Evolutionary conservation across 2,888 invertebrate genomes (phyloP), one percentile per base, ranked within the genome.

Genomic region (Cryptophagus acutangulus): DNA sequence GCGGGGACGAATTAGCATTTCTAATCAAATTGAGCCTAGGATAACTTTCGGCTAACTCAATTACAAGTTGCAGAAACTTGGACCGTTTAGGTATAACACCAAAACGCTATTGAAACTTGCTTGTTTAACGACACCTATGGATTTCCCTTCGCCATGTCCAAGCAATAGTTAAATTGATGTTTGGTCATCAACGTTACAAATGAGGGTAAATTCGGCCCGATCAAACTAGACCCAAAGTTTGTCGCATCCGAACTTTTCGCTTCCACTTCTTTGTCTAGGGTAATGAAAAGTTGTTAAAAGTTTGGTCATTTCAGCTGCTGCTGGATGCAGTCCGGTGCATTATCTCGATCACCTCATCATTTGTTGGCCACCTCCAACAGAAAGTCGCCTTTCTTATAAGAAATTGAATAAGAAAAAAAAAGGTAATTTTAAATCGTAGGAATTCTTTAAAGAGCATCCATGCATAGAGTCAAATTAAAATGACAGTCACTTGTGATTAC

Each of bases 231-330:
- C 16, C 41, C 18, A 13, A 31, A 31, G 31, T 31, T 16, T 31
- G 12, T 14, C 12, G 15, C 24, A n/a, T 8, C 24, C 6, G 6
- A 6, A 20, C n/a, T n/a, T 20, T 8, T n/a, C 6, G n/a, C 24
- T n/a, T 20, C 24, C 17, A 20, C 26, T 29, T 17, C 28, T 14
- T 40, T 41, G 45, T 41, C 43, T 38, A 29, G 40, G 45, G 47
- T 43, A 49, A 49, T 49, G 46, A 49, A 46, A 49, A 46, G 44
- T 49, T 46, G 36, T 33, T 17, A 31, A 39, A 49, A 49, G 43
- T 49, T 49, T 49, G 30, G 47, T 33, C 47, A 49, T 49, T 49
- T 43, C 46, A 37, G 46, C n/a, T n/a, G n/a, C n/a, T n/a, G n/a
- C n/a, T n/a, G 39, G 41, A 48, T 46, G 48, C 40, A 42, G 37